Evolutionary conservation across 2,113 vertebrate genomes (phyloP), one percentile per base, ranked within the genome.

Genomic region (Bungarus multicinctus): DNA sequence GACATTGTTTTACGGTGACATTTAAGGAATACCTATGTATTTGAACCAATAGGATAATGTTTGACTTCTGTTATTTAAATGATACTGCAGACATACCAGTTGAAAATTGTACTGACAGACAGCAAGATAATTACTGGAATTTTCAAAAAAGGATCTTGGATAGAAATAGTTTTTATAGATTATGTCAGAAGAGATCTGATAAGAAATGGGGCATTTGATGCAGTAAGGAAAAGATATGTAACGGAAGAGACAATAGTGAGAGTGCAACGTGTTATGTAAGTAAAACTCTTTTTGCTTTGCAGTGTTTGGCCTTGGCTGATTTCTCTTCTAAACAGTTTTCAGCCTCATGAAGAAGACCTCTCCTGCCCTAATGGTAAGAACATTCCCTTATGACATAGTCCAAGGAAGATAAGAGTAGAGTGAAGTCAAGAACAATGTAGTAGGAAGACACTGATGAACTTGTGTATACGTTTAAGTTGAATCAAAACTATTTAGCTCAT

Each of bases 231-330:
- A 50, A 39, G 30, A 8, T 57, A 50, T 50, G 12, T 11, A 6
- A 81, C 3, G 18, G 34, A 81, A 81, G 18, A 43, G 18, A 34
- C n/a, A 81, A 81, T 43, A 22, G 6, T 81, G 34, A 81, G 34
- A 43, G 2, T 81, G 20, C 6, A 10, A 4, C 5, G 4, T 55
- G 39, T 53, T 53, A 7, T 1, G 7, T 69, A 43, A 88, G 43
- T 69, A 69, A 69, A 57, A 47, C 91, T 96, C 85, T 20, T 50
- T 93, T 95, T 97, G 58, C 91, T 95, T 97, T 95, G 88, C 94
- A 99, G 99, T 91, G 96, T 99, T 96, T 99, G 99, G 99, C 99
- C 99, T 27, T 99, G 99, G 99, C 97, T 99, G 89, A 99, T 99
- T 94, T 98, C 98, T 92, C 98, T 99, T 95, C 98, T 99, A 74